Evolutionary conservation across 2,113 vertebrate genomes (phyloP).

Genomic region (Chloebia gouldiae): DNA sequence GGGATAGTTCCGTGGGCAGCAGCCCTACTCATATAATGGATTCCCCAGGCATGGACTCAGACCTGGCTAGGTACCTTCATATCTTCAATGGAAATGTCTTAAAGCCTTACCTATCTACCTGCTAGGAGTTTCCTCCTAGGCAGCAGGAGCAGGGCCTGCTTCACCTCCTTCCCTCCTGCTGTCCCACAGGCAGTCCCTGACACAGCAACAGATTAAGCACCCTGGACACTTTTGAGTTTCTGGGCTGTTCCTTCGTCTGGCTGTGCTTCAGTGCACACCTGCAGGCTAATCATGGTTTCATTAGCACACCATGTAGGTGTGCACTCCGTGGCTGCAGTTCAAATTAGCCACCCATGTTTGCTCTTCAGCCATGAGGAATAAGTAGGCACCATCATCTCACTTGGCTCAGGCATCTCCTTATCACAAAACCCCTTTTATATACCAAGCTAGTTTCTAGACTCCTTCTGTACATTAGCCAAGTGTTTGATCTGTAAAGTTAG

Average conservation of each 20-base stretch:
- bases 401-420: background rate
- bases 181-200: background rate
- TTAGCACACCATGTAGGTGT: background rate
- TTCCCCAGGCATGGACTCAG: background rate
- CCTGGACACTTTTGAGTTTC: background rate
- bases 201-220: background rate
- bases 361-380: background rate
- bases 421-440: background rate
- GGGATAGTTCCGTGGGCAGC: background rate
- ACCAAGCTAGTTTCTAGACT: background rate
- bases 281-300: background rate
- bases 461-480: background rate
- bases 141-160: accelerated
- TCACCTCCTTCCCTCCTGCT: background rate
- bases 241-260: background rate
- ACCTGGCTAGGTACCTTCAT: background rate
- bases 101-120: background rate
- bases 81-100: background rate
- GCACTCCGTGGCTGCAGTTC: background rate
- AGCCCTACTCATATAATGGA: background rate
- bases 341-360: background rate
- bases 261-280: background rate
- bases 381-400: background rate
- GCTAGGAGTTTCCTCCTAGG: background rate
- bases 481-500: background rate